phyloP scores from a whole-genome alignment of 2,797 vertebrate genomes.

The Pipistrellus pipistrellus region DNA sequence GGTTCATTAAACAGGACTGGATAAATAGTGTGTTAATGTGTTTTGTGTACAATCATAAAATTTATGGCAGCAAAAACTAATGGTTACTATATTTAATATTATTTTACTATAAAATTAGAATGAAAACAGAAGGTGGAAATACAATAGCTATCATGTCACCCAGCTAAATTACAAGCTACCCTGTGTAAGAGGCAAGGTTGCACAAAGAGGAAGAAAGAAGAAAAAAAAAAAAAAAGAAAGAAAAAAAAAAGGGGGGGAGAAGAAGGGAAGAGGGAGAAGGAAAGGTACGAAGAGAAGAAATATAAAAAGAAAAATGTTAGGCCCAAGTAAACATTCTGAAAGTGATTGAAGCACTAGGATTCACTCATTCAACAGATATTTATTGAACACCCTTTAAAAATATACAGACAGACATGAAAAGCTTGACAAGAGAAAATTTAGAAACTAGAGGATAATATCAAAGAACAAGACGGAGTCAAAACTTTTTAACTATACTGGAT shows the following conservation, averaged over 20 bases:
- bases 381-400: not conserved
- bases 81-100: not conserved
- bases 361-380: not conserved
- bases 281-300: not conserved
- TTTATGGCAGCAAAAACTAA: not conserved
- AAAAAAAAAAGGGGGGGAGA: not conserved
- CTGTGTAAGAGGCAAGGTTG: not conserved
- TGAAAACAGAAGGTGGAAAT: not conserved
- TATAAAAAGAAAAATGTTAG: not conserved
- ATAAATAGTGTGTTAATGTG: not conserved
- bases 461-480: not conserved
- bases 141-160: not conserved
- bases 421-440: conserved; percentile 15
- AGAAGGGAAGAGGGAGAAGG: no score
- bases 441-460: not conserved
- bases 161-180: not conserved
- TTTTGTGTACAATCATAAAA: not conserved
- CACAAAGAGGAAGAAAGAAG: not conserved
- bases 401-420: not conserved
- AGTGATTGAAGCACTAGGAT: not conserved
- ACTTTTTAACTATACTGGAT: not conserved
- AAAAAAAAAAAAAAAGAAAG: not conserved
- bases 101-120: conserved; percentile 31
- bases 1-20: not conserved
- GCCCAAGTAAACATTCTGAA: conserved; percentile 1